Evolutionary conservation across 1,140 invertebrate genomes (phyloP).

Genomic region (Atta colombica): DNA sequence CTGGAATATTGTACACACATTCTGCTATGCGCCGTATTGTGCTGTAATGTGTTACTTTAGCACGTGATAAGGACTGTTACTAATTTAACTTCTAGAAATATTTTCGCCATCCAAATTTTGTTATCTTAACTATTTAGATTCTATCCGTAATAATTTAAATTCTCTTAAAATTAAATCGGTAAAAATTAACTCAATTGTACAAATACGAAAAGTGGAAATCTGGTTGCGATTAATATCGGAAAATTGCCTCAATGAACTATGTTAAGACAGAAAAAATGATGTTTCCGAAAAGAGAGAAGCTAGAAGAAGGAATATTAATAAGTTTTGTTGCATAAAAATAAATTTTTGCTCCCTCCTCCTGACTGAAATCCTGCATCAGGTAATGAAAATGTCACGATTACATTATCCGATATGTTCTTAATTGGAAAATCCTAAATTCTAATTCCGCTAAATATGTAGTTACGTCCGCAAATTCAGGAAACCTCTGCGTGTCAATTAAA

Average conservation of each 20-base stretch:
- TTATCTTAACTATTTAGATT: not conserved
- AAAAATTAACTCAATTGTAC: not conserved
- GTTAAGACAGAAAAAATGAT: no score
- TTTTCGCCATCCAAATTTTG: not conserved
- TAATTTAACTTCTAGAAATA: slow-evolving; percentile 12
- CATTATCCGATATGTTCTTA: not conserved
- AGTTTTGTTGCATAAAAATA: no score
- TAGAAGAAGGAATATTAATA: no score
- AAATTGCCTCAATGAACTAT: not conserved
- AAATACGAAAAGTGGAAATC: not conserved
- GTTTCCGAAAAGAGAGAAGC: no score
- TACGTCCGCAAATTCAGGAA: not conserved
- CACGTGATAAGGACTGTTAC: not conserved
- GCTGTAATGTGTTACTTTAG: not conserved
- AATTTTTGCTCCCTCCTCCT: no score
- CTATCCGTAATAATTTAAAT: not conserved
- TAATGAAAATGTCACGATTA: not conserved
- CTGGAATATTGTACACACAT: slow-evolving; percentile 33
- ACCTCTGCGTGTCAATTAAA: not conserved
- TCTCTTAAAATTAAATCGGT: not conserved
- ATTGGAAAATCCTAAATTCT: not conserved
- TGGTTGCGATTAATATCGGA: no score
- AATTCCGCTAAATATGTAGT: not conserved
- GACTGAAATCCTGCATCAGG: no score
- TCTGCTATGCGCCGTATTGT: not conserved